These are phyloP conservation scores for Polyommatus iphigenia DNA, from an alignment of 2,888 invertebrate species.

Conservation along the genomic window DNA sequence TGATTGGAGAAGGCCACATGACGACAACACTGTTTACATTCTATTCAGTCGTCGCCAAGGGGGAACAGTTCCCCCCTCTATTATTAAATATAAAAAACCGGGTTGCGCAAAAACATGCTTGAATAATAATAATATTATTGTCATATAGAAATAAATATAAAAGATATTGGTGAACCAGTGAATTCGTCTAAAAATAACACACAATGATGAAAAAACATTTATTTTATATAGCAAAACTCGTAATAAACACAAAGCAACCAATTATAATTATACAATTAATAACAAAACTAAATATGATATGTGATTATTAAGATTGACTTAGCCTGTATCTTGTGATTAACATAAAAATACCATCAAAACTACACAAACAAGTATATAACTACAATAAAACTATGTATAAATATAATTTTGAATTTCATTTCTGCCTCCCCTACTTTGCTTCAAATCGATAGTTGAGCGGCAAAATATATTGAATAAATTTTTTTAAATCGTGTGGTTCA, in stretches of 20 bases:
- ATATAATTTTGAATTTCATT: constrained; percentile 70
- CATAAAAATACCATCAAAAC: constrained; percentile 50
- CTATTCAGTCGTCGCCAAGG: not conserved
- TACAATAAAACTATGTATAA: constrained; percentile 63
- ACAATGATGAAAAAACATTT: constrained; percentile 62
- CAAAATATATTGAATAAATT: not conserved
- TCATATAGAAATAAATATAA: not conserved
- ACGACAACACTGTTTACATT: not conserved
- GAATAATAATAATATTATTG: not conserved
- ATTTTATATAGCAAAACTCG: constrained; percentile 71
- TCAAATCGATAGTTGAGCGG: not conserved
- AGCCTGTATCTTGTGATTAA: constrained; percentile 57
- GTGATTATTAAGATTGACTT: constrained; percentile 73
- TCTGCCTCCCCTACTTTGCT: constrained; percentile 43
- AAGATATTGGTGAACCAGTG: not conserved
- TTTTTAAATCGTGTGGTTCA: not conserved
- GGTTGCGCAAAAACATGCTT: too few relatives aligned
- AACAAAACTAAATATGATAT: constrained; percentile 77
- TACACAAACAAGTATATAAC: constrained; percentile 58
- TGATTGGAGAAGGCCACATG: not conserved
- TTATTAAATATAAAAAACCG: too few relatives aligned
- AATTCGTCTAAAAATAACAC: not conserved
- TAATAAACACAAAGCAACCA: constrained; percentile 75
- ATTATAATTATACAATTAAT: constrained; percentile 66
- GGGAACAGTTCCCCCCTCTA: too few relatives aligned